Evolutionary conservation across 2,113 vertebrate species (phyloP).

Genomic region (Salvelinus namaycush): DNA sequence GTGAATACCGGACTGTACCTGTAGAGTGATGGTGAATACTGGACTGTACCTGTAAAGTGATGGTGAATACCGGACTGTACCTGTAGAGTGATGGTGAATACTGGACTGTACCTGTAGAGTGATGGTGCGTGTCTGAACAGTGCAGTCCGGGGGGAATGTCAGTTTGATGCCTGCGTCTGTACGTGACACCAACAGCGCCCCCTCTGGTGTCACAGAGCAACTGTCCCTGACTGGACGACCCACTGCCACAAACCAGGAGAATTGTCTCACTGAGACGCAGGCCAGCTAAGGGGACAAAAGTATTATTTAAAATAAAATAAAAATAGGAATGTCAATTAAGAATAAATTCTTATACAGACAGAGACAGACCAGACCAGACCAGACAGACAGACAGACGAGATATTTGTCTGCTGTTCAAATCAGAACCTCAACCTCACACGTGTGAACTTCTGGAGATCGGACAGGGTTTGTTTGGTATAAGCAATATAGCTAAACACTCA

Average conservation of each 20-base stretch:
- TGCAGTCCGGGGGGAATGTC: constrained; percentile 84
- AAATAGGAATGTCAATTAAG: no score
- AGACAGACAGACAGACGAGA: no score
- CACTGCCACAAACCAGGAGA: constrained; percentile 94
- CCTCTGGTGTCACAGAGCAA: constrained; percentile 83
- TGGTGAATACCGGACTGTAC: not conserved
- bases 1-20: constrained; percentile 55
- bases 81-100: not conserved
- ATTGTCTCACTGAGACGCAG: constrained; percentile 84
- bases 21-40: not conserved
- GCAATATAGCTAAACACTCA: no score
- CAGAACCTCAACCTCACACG: no score
- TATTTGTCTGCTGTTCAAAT: no score
- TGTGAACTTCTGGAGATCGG: no score
- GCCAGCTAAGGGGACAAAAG: constrained; percentile 72
- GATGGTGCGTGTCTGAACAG: constrained; percentile 59
- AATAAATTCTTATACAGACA: no score
- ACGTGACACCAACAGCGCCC: constrained; percentile 82
- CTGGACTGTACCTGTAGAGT: constrained; percentile 64
- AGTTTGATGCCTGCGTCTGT: constrained; percentile 85
- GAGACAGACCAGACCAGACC: no score
- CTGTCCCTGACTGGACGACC: constrained; percentile 81
- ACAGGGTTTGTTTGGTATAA: no score
- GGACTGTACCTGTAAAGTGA: constrained; percentile 66
- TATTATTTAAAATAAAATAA: no score